Evolutionary conservation across 2,888 invertebrate genomes (phyloP).

Genomic region (Sphaerolaimus hirsutus): DNA sequence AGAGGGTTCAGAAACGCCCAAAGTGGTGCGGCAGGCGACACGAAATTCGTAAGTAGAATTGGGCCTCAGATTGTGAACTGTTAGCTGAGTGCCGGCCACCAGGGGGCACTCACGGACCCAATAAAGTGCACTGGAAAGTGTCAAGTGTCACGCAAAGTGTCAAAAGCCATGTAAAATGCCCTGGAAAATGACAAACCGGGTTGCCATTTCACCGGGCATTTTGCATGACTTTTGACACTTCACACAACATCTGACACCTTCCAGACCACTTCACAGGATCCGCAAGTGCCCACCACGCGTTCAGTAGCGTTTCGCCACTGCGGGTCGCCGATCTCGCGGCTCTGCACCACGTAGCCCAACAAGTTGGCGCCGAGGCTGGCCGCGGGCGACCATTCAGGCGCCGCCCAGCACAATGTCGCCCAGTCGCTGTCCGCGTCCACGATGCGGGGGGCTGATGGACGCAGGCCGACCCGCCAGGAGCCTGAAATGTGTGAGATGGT

Average conservation of each 20-base stretch:
- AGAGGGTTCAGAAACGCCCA: conserved; percentile 13
- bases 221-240: no score
- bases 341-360: conserved; percentile 18
- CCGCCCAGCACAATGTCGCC: conserved; percentile 19
- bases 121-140: no score
- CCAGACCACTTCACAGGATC: no score
- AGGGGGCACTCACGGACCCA: no score
- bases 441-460: conserved; percentile 8
- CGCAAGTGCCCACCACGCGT: no score
- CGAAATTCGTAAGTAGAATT: conserved; percentile 23
- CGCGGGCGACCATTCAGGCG: conserved; percentile 5
- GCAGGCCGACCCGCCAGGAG: neutral
- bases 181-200: no score
- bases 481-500: neutral
- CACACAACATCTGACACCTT: no score
- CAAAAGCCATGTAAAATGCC: no score
- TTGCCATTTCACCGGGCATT: no score
- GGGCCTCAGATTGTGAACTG: conserved; percentile 11
- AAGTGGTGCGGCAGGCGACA: conserved; percentile 14
- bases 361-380: neutral
- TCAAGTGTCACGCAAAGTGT: no score
- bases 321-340: conserved; percentile 19
- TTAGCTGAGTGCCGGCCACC: conserved; percentile 15
- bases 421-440: conserved; percentile 19
- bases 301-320: conserved; percentile 16